These are phyloP conservation scores for Drosophila watanabei DNA, from an alignment of 1,140 invertebrate species.

Conservation along the genomic window DNA sequence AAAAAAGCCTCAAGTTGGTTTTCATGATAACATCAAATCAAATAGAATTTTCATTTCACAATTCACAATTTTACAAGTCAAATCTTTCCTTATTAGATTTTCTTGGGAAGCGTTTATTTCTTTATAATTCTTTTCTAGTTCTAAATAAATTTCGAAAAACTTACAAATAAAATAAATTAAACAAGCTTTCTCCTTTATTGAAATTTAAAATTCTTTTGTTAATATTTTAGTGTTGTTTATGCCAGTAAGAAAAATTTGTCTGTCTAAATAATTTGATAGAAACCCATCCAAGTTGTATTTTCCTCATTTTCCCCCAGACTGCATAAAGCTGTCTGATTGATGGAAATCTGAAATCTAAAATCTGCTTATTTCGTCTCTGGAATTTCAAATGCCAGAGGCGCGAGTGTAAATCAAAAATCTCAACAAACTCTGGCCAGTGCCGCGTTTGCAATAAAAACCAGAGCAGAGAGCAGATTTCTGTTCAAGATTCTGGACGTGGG, in stretches of 20 bases:
- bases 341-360: conserved; percentile 14
- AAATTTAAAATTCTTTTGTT: neutral
- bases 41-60: neutral
- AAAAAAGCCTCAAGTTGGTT: neutral
- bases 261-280: conserved; percentile 19
- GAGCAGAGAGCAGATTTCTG: conserved; percentile 22
- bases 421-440: conserved; percentile 2
- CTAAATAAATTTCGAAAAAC: neutral
- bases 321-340: conserved; percentile 23
- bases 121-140: neutral
- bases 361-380: neutral
- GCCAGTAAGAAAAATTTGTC: neutral
- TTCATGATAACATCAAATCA: neutral
- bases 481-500: conserved; percentile 26
- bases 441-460: conserved; percentile 20
- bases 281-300: conserved; percentile 1
- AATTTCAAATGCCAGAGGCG: conserved; percentile 19
- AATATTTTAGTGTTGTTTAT: neutral
- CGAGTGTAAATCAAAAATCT: conserved; percentile 28
- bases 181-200: neutral
- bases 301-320: conserved; percentile 7
- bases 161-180: neutral
- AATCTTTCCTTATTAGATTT: neutral
- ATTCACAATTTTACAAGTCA: too few species aligned
- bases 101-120: neutral